Conservation (phyloP, 2,113 vertebrate genomes). For the Eptatretus burgeri region DNA sequence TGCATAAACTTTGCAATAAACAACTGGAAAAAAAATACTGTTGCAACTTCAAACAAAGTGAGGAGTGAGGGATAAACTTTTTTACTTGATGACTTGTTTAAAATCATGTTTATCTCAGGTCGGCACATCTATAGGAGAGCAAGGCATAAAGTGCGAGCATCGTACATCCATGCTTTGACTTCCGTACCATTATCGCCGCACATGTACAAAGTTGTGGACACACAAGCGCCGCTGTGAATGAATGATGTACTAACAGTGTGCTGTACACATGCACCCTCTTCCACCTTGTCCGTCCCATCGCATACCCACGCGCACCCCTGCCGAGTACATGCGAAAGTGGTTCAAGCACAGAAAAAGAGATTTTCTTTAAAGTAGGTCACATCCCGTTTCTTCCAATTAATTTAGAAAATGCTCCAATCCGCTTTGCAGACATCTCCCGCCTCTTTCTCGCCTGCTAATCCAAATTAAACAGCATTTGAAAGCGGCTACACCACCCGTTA, state of each 20-base stretch:
- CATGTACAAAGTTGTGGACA: too few relatives aligned
- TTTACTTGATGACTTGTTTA: too few relatives aligned
- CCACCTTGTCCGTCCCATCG: background rate
- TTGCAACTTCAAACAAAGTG: too few relatives aligned
- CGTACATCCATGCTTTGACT: too few relatives aligned
- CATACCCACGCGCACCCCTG: background rate
- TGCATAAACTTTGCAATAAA: too few relatives aligned
- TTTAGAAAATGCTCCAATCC: constrained; percentile 3
- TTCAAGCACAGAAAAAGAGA: background rate
- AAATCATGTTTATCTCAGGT: too few relatives aligned
- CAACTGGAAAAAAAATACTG: too few relatives aligned
- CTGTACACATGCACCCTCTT: background rate
- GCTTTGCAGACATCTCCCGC: constrained; percentile 7
- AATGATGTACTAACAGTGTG: background rate
- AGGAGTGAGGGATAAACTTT: too few relatives aligned
- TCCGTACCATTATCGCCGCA: too few relatives aligned
- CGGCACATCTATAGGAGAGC: too few relatives aligned
- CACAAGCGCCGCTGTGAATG: background rate
- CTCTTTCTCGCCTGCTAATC: constrained; percentile 1
- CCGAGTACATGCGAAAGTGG: background rate
- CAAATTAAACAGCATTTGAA: background rate
- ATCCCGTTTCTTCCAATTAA: background rate
- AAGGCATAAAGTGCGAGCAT: too few relatives aligned
- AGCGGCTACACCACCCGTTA: too few relatives aligned
- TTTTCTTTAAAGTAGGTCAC: constrained; percentile 1